Conservation (phyloP, 2,113 vertebrate genomes). For the Phaethornis superciliosus region DNA sequence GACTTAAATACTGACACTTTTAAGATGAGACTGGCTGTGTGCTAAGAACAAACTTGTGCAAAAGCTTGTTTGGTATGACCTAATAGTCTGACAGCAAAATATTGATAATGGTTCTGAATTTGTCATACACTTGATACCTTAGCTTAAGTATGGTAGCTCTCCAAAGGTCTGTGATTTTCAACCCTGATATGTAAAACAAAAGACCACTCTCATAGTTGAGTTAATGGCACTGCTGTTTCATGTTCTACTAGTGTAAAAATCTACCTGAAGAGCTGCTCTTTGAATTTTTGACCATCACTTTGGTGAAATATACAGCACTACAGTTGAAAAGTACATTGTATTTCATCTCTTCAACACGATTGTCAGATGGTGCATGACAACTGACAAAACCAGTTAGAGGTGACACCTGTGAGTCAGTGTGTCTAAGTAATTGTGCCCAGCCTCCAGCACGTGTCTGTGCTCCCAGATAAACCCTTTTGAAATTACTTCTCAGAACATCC, state of each 20-base stretch:
- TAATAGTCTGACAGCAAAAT: background rate
- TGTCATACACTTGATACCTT: background rate
- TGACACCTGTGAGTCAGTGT: conserved; percentile 28
- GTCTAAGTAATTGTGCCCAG: background rate
- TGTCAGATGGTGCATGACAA: conserved; percentile 11
- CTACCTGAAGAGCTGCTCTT: background rate
- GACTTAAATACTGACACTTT: background rate
- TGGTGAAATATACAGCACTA: background rate
- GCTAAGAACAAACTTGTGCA: background rate
- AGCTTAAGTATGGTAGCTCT: background rate
- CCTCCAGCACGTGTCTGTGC: background rate
- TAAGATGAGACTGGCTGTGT: background rate
- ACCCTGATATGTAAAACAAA: background rate
- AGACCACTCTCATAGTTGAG: background rate
- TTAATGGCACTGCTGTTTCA: background rate
- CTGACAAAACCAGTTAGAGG: conserved; percentile 36
- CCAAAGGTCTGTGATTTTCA: background rate
- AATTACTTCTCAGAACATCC: background rate
- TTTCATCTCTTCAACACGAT: background rate
- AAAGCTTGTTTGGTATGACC: background rate
- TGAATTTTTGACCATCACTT: background rate
- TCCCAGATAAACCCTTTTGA: background rate
- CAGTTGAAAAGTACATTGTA: background rate
- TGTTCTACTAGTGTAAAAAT: background rate
- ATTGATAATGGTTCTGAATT: background rate